Conservation (phyloP, 2,113 vertebrate species). For the Pithys albifrons region DNA sequence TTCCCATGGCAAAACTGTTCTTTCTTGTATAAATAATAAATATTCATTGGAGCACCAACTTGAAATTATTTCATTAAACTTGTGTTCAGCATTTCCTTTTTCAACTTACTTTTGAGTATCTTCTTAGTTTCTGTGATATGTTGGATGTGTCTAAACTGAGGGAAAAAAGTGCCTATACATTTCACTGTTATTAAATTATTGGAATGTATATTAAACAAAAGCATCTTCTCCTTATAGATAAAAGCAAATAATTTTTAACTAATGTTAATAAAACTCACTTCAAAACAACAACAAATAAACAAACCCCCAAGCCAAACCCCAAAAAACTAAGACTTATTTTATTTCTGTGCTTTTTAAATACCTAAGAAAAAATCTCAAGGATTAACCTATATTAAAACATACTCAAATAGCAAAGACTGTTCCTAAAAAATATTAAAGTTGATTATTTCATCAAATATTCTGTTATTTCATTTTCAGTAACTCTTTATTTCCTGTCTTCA, state of each 20-base stretch:
- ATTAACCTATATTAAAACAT: background rate
- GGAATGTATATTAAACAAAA: background rate
- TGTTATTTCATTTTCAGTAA: background rate
- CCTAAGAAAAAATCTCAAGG: background rate
- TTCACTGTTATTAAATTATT: background rate
- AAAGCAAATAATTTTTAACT: background rate
- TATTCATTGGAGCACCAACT: background rate
- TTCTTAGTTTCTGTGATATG: background rate
- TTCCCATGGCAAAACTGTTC: background rate
- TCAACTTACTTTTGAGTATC: background rate
- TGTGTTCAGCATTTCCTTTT: background rate
- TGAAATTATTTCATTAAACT: background rate
- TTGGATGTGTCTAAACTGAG: background rate
- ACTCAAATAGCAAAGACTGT: background rate
- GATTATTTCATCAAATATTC: rapidly evolving
- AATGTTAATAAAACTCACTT: background rate
- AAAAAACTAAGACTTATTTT: background rate
- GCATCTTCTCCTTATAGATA: background rate
- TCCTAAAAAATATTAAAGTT: background rate
- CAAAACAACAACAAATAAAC: background rate
- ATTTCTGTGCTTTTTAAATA: background rate
- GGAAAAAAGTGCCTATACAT: background rate
- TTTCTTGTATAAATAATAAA: conserved; percentile 21
- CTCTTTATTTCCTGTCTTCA: background rate
- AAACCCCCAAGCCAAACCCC: background rate